These are phyloP conservation scores for Zaprionus capensis DNA, from an alignment of 1,140 invertebrate genomes.

Conservation along the genomic window DNA sequence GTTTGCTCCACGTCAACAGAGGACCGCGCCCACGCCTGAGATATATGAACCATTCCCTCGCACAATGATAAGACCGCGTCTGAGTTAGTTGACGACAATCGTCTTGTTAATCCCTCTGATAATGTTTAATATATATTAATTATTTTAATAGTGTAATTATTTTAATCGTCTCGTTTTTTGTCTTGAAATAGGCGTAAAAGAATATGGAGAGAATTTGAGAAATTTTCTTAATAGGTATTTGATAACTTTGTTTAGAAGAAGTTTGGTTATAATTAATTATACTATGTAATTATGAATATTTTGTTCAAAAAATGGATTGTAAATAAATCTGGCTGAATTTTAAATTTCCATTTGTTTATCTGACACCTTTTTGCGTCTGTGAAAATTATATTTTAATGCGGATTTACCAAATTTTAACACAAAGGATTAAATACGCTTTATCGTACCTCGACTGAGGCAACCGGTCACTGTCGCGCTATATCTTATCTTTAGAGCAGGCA, in stretches of 20 bases:
- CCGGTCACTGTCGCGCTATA: slow-evolving; percentile 2
- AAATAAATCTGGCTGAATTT: neutral
- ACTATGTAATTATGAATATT: no score
- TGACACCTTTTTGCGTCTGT: neutral
- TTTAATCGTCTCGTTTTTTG: neutral
- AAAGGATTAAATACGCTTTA: slow-evolving; percentile 2
- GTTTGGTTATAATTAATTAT: no score
- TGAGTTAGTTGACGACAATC: neutral
- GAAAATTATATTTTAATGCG: neutral
- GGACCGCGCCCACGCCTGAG: neutral
- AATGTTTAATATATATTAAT: slow-evolving; percentile 7
- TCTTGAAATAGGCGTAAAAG: neutral
- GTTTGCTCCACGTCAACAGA: slow-evolving; percentile 10
- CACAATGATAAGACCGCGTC: slow-evolving; percentile 15
- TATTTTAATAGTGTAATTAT: slow-evolving; percentile 7
- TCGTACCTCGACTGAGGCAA: neutral
- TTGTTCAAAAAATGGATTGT: neutral
- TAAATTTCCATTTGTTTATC: slow-evolving; percentile 1
- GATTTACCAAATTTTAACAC: neutral
- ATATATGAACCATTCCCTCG: neutral
- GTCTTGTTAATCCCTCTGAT: slow-evolving; percentile 14
- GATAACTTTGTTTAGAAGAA: no score
- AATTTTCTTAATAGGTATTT: neutral
- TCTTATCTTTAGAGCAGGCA: slow-evolving; percentile 18
- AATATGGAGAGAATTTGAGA: neutral